A percentile compares a stretch with the other conserved stretches of the same genome.
phyloP scores from a whole-genome alignment of 2,888 invertebrate species.

The Lucinisca nassula region DNA sequence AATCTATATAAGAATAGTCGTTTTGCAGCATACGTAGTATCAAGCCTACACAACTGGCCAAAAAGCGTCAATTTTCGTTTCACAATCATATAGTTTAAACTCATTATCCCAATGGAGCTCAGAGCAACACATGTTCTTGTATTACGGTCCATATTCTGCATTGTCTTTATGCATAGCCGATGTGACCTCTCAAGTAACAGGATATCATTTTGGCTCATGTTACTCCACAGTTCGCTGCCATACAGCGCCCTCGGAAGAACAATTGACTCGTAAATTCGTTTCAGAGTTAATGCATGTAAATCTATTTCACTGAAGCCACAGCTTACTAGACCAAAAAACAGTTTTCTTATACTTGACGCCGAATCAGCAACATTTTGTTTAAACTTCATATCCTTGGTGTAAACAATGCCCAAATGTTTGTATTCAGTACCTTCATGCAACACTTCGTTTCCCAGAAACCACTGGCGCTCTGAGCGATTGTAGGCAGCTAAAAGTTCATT shows the following conservation, averaged over 20 bases:
- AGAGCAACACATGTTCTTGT: not conserved
- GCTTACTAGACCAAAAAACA: not conserved
- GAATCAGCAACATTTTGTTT: not conserved
- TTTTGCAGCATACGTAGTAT: not conserved
- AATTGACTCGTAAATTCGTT: not conserved
- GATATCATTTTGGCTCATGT: not conserved
- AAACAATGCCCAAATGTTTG: not conserved
- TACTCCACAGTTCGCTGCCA: not conserved
- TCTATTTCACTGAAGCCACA: not conserved
- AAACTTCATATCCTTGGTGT: not conserved
- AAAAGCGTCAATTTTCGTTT: not conserved
- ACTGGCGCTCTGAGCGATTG: not conserved
- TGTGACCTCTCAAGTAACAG: not conserved
- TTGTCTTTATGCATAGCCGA: not conserved
- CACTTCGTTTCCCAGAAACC: not conserved
- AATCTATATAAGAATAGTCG: not conserved
- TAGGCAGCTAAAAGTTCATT: not conserved
- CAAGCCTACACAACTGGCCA: not conserved
- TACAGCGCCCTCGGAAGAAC: not conserved
- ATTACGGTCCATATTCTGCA: not conserved
- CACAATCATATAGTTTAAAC: not conserved
- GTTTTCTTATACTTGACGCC: not conserved
- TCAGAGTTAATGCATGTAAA: not conserved
- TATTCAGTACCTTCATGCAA: not conserved
- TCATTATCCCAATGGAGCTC: not conserved